Evolutionary conservation across 64 coral and sea anemone species (phyloP).

Genomic region (Anthopleura sola): DNA sequence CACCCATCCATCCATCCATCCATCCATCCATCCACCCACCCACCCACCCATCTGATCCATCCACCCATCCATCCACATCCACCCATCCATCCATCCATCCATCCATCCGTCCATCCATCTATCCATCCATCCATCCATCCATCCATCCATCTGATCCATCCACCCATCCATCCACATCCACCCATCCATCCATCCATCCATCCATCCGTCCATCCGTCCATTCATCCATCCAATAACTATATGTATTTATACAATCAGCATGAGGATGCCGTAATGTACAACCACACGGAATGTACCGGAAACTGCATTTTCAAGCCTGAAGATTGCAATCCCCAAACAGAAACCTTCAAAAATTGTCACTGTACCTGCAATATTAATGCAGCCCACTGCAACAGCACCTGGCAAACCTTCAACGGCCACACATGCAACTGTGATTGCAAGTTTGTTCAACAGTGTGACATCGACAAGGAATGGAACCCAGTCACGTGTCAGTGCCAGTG

Average conservation of each 20-base stretch:
- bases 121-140: too few relatives aligned
- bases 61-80: too few relatives aligned
- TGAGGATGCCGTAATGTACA: not conserved
- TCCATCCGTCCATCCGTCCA: too few relatives aligned
- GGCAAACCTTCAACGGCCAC: not conserved
- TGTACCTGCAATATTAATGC: not conserved
- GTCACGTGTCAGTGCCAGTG: slow-evolving; percentile 17
- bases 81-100: too few relatives aligned
- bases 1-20: too few relatives aligned
- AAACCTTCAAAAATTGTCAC: not conserved
- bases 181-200: too few relatives aligned
- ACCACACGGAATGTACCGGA: not conserved
- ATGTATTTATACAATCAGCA: not conserved
- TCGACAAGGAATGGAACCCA: slow-evolving; percentile 2
- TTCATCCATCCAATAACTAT: too few relatives aligned
- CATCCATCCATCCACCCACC: too few relatives aligned
- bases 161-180: too few relatives aligned
- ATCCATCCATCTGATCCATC: too few relatives aligned
- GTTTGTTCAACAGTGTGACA: not conserved
- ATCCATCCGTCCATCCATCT: too few relatives aligned
- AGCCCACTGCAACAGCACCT: not conserved
- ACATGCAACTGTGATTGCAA: slow-evolving; percentile 4
- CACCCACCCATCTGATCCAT: too few relatives aligned
- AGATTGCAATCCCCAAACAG: not conserved
- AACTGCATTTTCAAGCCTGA: not conserved